Evolutionary conservation across 2,888 invertebrate genomes (phyloP), one percentile per base, ranked within the genome.

Genomic region (Yponomeuta plumbellus): DNA sequence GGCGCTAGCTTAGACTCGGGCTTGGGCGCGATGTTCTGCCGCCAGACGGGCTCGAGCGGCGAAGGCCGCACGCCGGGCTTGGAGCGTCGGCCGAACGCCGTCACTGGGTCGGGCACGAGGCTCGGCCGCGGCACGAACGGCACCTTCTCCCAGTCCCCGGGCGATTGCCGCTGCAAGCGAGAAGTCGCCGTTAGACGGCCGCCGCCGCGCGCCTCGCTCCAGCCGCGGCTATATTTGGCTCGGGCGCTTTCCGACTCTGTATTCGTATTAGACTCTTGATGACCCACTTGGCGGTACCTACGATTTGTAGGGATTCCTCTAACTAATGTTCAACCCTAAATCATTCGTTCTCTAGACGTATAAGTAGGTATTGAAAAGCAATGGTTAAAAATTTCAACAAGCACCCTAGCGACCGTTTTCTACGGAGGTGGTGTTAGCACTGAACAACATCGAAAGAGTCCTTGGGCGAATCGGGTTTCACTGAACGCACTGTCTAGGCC

Each of bases 101-200:
- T 96, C 83, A 96, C 94, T 72, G 96, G 96, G 82, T 96, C 96
- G 73, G 96, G 94, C 75, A 97, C 94, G 85, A 96, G 93, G 80
- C 96, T 96, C 77, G 97, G 97, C 74, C 97, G 93, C 75, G 97
- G 96, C 79, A 97, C 96, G 89, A 93, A 95, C 78, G 97, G 97
- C 87, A 96, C 95, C 93, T 96, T 96, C 90, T 96, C 96, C 97
- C 97, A 97, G 79, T 96, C 96, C 80, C 96, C 94, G 86, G 93
- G 90, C 76, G 92, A 89, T 85, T 93, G 93, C 90, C 93, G 94
- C 95, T 95, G 94, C 91, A 94, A 94, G 91, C 86, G 83, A 90
- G 81, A 91, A 90, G 79, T 88, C 86, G 85, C 86, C 88, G 86
- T 90, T 91, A 90, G 84, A 86, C 85, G 86, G 81, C 80, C 34